Evolutionary conservation across 2,797 vertebrate genomes (phyloP).

Genomic region (Echeneis naucrates): DNA sequence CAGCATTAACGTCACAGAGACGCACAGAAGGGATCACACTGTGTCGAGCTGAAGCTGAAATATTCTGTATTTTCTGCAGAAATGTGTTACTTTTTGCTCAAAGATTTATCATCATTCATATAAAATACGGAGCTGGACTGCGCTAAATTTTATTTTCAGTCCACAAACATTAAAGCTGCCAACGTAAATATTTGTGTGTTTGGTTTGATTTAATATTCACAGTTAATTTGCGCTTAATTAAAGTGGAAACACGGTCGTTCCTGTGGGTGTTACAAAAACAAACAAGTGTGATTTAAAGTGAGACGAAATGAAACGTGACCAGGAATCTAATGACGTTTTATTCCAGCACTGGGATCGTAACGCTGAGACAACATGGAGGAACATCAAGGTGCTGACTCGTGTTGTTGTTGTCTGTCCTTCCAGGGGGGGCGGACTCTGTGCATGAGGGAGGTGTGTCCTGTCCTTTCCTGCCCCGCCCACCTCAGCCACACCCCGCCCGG

Average conservation of each 20-base stretch:
- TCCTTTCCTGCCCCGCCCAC: constrained; percentile 95
- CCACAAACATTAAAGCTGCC: neutral
- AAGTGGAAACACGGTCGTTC: neutral
- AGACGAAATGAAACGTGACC: neutral
- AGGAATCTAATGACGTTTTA: neutral
- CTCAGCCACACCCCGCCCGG: constrained; percentile 92
- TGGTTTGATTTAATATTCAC: neutral
- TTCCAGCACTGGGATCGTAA: too few species aligned
- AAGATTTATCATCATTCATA: neutral
- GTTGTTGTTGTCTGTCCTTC: constrained; percentile 58
- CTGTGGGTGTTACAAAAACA: neutral
- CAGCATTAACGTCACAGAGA: constrained; percentile 50
- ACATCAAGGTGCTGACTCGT: neutral
- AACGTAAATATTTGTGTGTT: neutral
- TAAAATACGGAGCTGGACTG: neutral
- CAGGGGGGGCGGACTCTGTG: constrained; percentile 94
- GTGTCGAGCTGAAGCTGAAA: neutral
- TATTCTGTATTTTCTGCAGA: neutral
- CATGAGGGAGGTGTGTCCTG: constrained; percentile 92
- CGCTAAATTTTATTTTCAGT: too few species aligned
- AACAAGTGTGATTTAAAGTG: neutral
- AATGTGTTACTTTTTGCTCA: neutral
- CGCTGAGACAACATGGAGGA: neutral
- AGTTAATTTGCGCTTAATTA: neutral
- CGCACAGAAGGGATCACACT: neutral